Evolutionary conservation across 2,888 invertebrate species (phyloP).

Genomic region (Hermaeophaga mercurialis): DNA sequence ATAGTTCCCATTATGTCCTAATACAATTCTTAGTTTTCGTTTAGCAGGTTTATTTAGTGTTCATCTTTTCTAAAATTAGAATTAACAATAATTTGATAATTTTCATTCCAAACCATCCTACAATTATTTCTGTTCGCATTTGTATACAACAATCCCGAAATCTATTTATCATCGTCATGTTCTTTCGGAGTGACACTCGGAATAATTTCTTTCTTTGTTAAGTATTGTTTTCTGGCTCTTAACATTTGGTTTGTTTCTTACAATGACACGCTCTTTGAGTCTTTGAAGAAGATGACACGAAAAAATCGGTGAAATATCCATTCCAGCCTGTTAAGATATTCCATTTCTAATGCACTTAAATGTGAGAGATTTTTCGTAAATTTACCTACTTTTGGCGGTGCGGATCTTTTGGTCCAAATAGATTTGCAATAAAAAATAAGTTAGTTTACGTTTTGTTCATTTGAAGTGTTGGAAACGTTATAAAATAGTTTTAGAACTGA

Average conservation of each 20-base stretch:
- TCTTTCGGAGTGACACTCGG: not conserved
- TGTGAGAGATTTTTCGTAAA: not conserved
- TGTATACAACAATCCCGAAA: not conserved
- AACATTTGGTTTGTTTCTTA: conserved; percentile 6
- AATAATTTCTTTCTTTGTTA: not conserved
- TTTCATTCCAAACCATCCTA: too few species aligned
- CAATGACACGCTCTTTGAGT: conserved; percentile 5
- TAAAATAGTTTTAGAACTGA: too few species aligned
- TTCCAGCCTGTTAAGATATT: too few species aligned
- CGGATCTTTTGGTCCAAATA: not conserved
- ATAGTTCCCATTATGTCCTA: too few species aligned
- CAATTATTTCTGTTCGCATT: not conserved
- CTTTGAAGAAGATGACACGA: not conserved
- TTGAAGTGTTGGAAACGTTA: too few species aligned
- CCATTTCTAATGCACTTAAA: conserved; percentile 3
- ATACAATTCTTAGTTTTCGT: too few species aligned
- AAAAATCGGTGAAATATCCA: not conserved
- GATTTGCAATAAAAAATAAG: too few species aligned
- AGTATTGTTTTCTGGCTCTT: not conserved
- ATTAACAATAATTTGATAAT: too few species aligned
- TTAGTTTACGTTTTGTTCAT: too few species aligned
- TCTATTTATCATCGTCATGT: not conserved
- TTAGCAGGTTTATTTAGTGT: too few species aligned
- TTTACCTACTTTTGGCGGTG: not conserved
- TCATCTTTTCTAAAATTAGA: too few species aligned